Evolutionary conservation across 1,140 invertebrate genomes (phyloP).

Genomic region (Brachionus manjavacas): DNA sequence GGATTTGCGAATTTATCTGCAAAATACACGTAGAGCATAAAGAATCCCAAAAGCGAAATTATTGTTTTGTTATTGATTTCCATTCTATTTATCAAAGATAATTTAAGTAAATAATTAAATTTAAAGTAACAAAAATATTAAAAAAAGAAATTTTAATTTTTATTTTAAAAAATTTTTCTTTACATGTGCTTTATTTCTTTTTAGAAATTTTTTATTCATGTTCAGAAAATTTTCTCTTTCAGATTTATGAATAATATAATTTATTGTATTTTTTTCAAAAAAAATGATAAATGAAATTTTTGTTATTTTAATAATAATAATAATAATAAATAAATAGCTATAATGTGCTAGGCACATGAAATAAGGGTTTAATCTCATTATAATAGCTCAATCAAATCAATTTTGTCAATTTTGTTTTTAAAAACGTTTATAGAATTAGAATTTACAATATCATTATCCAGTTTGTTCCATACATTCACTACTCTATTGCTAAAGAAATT

Average conservation of each 20-base stretch:
- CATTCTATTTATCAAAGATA: not conserved
- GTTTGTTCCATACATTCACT: no score
- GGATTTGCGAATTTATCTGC: not conserved
- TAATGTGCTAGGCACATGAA: no score
- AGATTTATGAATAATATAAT: not conserved
- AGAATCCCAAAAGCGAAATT: not conserved
- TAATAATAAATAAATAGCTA: no score
- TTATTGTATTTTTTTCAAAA: not conserved
- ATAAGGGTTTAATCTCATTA: no score
- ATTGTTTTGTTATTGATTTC: not conserved
- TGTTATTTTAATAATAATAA: no score
- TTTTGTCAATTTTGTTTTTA: no score
- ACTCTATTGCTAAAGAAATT: no score
- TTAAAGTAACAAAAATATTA: not conserved
- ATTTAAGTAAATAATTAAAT: not conserved
- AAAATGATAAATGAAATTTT: not conserved
- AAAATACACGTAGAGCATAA: not conserved
- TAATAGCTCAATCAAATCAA: no score
- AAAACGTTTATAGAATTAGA: no score
- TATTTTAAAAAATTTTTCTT: not conserved
- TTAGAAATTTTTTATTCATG: not conserved
- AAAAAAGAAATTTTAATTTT: not conserved
- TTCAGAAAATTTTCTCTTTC: not conserved
- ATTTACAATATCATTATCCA: no score
- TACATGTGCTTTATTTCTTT: not conserved